Evolutionary conservation across 2,797 vertebrate species (phyloP), one percentile per base, ranked within the genome.

Genomic region (Sebastes hubbsi): DNA sequence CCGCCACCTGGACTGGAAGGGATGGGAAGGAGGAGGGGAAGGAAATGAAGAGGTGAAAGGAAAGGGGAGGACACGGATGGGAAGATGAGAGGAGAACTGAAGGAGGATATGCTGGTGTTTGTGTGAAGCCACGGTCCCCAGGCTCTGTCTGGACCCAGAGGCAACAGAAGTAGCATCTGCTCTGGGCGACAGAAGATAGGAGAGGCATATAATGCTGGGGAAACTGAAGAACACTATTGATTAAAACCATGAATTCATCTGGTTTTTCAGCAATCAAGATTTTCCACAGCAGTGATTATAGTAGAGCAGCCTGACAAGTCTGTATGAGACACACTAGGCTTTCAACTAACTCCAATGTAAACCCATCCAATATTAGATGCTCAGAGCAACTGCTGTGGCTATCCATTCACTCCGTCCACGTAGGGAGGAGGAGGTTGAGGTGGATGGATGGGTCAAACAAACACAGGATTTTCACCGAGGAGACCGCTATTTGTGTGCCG

Each of bases 121-220:
- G 77, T 87, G 65, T 78, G 72, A 30, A 74, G 59, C 77, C 72
- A 60, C 25, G 12, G 61, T 85, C 90, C 87, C 87, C 59, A 72
- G 87, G 83, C 85, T 85, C 72, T 42, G 88, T 91, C 84, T 91
- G 75, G 74, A 80, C 83, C 88, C 84, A 75, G 52, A 77, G 88
- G 87, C 85, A 88, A 79, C 65, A 80, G 73, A 78, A 66, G 85
- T 46, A 82, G 80, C 84, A 88, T 86, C 65, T 88, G 88, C 84
- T 84, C 68, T 2, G 56, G 67, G 79, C 81, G 69, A 77, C 63
- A 82, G 36, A 52, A 73, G 30, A 13, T 2, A 61, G 25, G 6
- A 62, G 66, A 84, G 36, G 54, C 18, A 4, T 61, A 58, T 69
- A 63, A 81, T 65, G 29, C 62, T 22, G 56, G 63, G 38, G 38